Conservation (phyloP, 2,113 vertebrate species). For the Elgaria multicarinata region DNA sequence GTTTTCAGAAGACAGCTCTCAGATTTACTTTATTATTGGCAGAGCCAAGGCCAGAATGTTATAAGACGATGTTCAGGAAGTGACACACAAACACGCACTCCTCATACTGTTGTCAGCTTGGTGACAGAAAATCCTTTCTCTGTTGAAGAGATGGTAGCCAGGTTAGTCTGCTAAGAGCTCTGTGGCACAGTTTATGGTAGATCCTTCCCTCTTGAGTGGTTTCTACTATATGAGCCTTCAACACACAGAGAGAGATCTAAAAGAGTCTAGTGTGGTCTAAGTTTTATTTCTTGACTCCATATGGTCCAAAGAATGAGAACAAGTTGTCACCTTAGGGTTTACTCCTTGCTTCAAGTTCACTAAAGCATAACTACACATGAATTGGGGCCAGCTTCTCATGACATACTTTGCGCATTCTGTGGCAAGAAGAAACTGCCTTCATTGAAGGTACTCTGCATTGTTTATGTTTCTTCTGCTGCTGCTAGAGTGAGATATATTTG, state of each 20-base stretch:
- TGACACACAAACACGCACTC: not conserved
- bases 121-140: not conserved
- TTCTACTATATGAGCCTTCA: not conserved
- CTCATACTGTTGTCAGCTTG: not conserved
- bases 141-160: not conserved
- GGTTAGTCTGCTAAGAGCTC: not conserved
- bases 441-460: not conserved
- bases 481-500: not conserved
- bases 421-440: not conserved
- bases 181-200: not conserved
- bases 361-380: not conserved
- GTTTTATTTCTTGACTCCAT: not conserved
- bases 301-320: not conserved
- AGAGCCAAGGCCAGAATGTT: not conserved
- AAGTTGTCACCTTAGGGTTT: not conserved
- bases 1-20: not conserved
- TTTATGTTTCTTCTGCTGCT: not conserved
- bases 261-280: not conserved
- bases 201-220: not conserved
- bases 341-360: not conserved
- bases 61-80: not conserved
- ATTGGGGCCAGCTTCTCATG: not conserved
- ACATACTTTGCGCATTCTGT: not conserved
- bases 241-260: too few species aligned
- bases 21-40: not conserved